Percentiles rank a stretch among this genome's conserved stretches.
Evolutionary conservation across 2,888 invertebrate species (phyloP).

Genomic region (Antitype chi): DNA sequence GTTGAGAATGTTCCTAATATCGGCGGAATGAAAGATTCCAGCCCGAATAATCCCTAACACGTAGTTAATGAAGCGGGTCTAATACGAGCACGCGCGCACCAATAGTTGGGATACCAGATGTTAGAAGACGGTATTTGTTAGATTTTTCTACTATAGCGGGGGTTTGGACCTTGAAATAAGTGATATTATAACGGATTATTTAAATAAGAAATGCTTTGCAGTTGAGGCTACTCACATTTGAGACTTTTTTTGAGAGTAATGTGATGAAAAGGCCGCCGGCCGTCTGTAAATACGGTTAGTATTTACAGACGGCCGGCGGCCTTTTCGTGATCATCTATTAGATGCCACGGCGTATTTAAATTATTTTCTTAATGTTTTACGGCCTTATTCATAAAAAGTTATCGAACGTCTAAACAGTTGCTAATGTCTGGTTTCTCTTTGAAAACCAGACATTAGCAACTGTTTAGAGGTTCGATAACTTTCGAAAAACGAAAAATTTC

Average conservation of each 20-base stretch:
- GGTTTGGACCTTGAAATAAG: background rate
- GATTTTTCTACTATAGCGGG: constrained; percentile 1
- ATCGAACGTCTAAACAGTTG: too few relatives aligned
- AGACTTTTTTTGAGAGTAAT: background rate
- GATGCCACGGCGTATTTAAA: too few relatives aligned
- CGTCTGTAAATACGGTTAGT: too few relatives aligned
- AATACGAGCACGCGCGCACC: constrained; percentile 23
- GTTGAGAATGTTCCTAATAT: constrained; percentile 20
- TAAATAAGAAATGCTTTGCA: background rate
- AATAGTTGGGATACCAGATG: constrained; percentile 31
- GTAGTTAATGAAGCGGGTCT: constrained; percentile 36
- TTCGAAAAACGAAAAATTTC: too few relatives aligned
- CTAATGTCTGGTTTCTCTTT: too few relatives aligned
- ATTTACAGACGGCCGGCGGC: too few relatives aligned
- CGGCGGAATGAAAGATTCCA: constrained; percentile 26
- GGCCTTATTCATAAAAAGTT: too few relatives aligned
- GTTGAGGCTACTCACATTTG: background rate
- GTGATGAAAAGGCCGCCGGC: background rate
- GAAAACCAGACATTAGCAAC: too few relatives aligned
- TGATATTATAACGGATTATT: background rate
- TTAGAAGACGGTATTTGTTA: constrained; percentile 21
- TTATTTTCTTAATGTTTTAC: too few relatives aligned
- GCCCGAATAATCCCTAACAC: constrained; percentile 28
- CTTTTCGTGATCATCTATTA: too few relatives aligned
- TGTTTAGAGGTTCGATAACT: too few relatives aligned